These are phyloP conservation scores for Teleopsis dalmanni DNA, from an alignment of 1,140 invertebrate species.

Conservation along the genomic window DNA sequence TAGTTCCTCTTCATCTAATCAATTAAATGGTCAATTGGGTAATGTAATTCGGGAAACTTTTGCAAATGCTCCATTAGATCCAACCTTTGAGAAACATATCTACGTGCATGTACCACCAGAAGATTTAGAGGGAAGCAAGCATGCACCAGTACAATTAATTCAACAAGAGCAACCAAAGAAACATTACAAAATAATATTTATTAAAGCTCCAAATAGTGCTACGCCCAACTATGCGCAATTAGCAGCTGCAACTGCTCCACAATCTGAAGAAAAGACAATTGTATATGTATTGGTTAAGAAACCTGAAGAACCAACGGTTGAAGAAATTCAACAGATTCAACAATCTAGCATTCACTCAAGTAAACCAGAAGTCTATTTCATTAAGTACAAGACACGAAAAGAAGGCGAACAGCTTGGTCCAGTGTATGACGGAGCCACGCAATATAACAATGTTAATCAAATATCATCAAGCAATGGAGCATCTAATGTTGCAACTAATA, in stretches of 20 bases:
- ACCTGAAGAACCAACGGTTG: constrained; percentile 49
- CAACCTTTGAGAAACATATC: constrained; percentile 18
- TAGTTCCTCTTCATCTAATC: not conserved
- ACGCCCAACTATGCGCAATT: constrained; percentile 55
- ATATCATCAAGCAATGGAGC: not conserved
- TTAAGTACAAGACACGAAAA: constrained; percentile 56
- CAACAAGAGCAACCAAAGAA: constrained; percentile 52
- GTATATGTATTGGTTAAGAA: constrained; percentile 76
- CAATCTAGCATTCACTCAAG: constrained; percentile 36
- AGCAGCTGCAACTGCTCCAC: constrained; percentile 43
- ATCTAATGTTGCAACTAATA: not conserved
- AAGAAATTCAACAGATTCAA: constrained; percentile 72
- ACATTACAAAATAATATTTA: constrained; percentile 78
- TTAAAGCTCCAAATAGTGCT: constrained; percentile 65
- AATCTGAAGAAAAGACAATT: constrained; percentile 69
- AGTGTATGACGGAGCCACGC: not conserved
- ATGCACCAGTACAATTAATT: not conserved
- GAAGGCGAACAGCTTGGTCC: constrained; percentile 43
- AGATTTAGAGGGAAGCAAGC: constrained; percentile 32
- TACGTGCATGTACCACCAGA: constrained; percentile 57
- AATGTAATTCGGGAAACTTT: constrained; percentile 16
- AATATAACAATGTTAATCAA: not conserved
- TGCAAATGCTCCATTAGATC: constrained; percentile 15
- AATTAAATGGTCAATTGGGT: constrained; percentile 8
- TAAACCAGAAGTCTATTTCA: constrained; percentile 52